These are phyloP conservation scores for Gymnocheta viridis DNA, from an alignment of 2,888 invertebrate genomes.

Conservation along the genomic window DNA sequence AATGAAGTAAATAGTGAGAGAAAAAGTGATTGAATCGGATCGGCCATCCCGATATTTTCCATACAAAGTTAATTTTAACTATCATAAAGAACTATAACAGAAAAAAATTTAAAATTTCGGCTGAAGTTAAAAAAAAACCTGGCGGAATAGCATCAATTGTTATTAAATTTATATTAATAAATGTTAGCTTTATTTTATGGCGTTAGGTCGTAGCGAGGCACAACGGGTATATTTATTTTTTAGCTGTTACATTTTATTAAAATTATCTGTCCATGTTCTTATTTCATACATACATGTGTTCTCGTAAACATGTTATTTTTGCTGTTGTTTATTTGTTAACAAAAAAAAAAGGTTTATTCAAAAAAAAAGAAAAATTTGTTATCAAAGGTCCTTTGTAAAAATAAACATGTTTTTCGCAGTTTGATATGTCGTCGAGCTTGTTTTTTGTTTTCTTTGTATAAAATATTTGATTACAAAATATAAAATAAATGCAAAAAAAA, in stretches of 20 bases:
- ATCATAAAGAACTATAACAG: too few species aligned
- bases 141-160: too few species aligned
- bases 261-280: slow-evolving; percentile 22
- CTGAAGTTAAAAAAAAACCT: too few species aligned
- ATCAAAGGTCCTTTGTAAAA: slow-evolving; percentile 33
- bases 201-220: too few species aligned
- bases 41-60: too few species aligned
- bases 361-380: background rate
- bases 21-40: too few species aligned
- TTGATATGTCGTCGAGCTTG: background rate
- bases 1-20: too few species aligned
- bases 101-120: too few species aligned
- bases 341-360: slow-evolving; percentile 12
- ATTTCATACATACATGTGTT: slow-evolving; percentile 21
- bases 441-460: slow-evolving; percentile 1
- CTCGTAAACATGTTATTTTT: slow-evolving; percentile 24
- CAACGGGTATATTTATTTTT: too few species aligned
- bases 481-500: slow-evolving; percentile 28
- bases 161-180: too few species aligned
- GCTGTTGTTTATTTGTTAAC: slow-evolving; percentile 37
- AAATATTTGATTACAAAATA: slow-evolving; percentile 30
- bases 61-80: too few species aligned
- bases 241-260: background rate
- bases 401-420: slow-evolving; percentile 11
- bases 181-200: too few species aligned